Evolutionary conservation across 92 coral and sea anemone species (phyloP).

Genomic region (Galaxea fascicularis): DNA sequence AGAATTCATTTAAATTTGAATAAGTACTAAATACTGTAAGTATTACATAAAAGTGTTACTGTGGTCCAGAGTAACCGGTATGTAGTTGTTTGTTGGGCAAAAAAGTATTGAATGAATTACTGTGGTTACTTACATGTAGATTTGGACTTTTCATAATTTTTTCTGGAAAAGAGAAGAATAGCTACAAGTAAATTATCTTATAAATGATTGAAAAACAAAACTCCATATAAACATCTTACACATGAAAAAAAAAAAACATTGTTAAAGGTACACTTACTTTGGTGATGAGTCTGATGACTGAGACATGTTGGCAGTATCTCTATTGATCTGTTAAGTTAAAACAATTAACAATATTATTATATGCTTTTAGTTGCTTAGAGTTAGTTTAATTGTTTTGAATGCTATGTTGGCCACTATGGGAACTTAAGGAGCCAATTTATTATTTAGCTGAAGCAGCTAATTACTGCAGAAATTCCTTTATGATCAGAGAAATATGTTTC

Average conservation of each 20-base stretch:
- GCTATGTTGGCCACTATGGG: conserved; percentile 22
- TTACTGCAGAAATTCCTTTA: conserved; percentile 58
- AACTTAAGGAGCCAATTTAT: conserved; percentile 28
- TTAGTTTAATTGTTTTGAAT: conserved; percentile 29
- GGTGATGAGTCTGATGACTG: conserved; percentile 36
- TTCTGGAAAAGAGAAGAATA: conserved; percentile 26
- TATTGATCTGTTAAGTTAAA: conserved; percentile 32
- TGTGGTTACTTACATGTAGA: conserved; percentile 22
- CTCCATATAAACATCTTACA: conserved; percentile 32
- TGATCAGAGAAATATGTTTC: conserved; percentile 72
- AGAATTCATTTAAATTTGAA: conserved; percentile 24
- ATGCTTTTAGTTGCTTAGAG: conserved; percentile 35
- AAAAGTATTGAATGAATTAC: conserved; percentile 20
- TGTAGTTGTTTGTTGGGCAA: conserved; percentile 31
- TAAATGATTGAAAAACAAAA: conserved; percentile 33
- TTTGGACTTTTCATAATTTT: conserved; percentile 7
- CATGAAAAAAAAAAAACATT: conserved; percentile 30
- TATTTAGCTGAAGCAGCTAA: conserved; percentile 48
- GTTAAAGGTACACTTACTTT: conserved; percentile 38
- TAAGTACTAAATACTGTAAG: conserved; percentile 39
- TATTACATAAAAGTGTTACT: conserved; percentile 27
- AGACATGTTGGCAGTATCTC: conserved; percentile 42
- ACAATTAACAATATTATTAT: conserved; percentile 21
- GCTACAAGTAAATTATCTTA: conserved; percentile 22
- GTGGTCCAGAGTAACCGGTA: conserved; percentile 35